These are phyloP conservation scores for Sinonovacula constricta DNA, from an alignment of 1,140 invertebrate species.

Conservation along the genomic window DNA sequence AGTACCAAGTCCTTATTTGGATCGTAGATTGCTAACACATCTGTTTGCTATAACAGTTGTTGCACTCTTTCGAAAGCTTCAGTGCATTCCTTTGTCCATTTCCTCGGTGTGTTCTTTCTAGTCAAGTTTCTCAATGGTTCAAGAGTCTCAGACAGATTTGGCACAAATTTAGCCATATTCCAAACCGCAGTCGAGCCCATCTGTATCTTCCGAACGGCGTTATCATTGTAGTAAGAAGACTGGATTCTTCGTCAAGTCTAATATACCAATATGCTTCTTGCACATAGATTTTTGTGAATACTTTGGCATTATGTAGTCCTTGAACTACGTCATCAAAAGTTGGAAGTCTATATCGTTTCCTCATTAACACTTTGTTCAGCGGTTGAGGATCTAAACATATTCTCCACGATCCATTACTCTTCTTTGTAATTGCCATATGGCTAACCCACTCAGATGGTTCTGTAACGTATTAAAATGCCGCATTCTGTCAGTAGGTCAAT, in stretches of 20 bases:
- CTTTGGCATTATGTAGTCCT: not conserved
- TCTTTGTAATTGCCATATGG: too few species aligned
- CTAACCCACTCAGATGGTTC: conserved; percentile 59
- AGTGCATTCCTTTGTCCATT: conserved; percentile 69
- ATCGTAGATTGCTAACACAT: conserved; percentile 57
- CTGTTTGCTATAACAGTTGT: conserved; percentile 45
- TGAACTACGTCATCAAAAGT: conserved; percentile 17
- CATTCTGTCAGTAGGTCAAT: too few species aligned
- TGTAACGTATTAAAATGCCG: too few species aligned
- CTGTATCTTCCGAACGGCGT: too few species aligned
- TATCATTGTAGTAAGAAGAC: conserved; percentile 50
- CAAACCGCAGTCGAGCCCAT: conserved; percentile 76
- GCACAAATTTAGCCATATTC: conserved; percentile 65
- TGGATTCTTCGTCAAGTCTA: conserved; percentile 59
- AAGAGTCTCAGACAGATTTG: conserved; percentile 38
- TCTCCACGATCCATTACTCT: too few species aligned
- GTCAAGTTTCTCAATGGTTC: too few species aligned
- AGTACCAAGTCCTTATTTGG: too few species aligned
- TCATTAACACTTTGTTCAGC: conserved; percentile 41
- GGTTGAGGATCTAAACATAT: conserved; percentile 59
- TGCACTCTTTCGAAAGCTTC: conserved; percentile 52
- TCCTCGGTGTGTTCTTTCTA: conserved; percentile 43
- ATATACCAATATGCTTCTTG: conserved; percentile 65
- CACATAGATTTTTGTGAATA: conserved; percentile 23
- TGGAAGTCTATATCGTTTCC: not conserved